phyloP scores from a whole-genome alignment of 2,113 vertebrate species.

The Craseonycteris thonglongyai region DNA sequence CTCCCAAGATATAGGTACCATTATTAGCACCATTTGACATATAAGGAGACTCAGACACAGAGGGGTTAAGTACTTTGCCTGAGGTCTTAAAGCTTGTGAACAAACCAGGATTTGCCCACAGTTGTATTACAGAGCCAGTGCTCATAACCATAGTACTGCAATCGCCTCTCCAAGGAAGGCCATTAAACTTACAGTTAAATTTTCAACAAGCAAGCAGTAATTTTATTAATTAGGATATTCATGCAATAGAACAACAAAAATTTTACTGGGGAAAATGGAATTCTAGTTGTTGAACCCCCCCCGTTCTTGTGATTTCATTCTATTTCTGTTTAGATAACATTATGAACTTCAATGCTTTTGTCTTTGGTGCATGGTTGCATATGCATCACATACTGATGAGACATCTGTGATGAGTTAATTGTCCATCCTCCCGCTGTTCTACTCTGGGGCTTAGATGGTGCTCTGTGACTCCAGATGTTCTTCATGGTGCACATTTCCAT shows the following conservation, averaged over 20 bases:
- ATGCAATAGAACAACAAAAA: background rate
- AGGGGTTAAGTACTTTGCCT: background rate
- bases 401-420: conserved; percentile 70
- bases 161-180: background rate
- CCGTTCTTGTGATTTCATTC: conserved; percentile 25
- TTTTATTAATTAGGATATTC: background rate
- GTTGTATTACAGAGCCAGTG: background rate
- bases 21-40: background rate
- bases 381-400: conserved; percentile 64
- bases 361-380: conserved; percentile 67
- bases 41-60: background rate
- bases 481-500: conserved; percentile 69
- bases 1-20: background rate
- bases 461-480: conserved; percentile 70
- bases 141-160: background rate
- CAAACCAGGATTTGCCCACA: background rate
- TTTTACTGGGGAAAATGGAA: background rate
- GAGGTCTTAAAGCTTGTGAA: background rate
- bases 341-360: conserved; percentile 42
- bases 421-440: conserved; percentile 66
- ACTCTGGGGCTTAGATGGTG: conserved; percentile 64
- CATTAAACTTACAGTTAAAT: background rate
- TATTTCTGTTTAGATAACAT: conserved; percentile 34
- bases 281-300: background rate
- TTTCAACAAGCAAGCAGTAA: background rate